phyloP scores from a whole-genome alignment of 2,113 vertebrate species.

The Pelusios castaneus region DNA sequence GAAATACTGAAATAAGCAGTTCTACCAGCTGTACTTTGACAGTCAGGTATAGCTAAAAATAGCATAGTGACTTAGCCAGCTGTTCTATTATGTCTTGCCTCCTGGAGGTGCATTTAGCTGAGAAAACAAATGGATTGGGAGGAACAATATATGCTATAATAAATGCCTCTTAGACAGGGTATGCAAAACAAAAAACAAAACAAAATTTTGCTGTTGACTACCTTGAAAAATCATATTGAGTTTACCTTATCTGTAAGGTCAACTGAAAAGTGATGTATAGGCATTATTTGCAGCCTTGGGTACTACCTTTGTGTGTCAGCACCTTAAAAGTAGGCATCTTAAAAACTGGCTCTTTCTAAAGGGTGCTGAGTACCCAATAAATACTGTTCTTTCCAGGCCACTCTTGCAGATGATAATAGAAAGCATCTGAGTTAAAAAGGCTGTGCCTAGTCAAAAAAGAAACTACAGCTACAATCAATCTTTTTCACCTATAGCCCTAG shows the following conservation, averaged over 20 bases:
- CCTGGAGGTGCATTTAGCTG: not conserved
- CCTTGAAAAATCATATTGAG: conserved; percentile 24
- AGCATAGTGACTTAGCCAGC: not conserved
- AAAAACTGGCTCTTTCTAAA: not conserved
- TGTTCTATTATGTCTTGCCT: not conserved
- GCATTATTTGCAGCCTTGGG: not conserved
- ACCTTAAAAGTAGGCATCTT: not conserved
- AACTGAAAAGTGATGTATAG: not conserved
- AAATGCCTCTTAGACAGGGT: not conserved
- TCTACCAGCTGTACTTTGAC: not conserved
- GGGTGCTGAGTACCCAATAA: not conserved
- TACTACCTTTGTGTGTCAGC: not conserved
- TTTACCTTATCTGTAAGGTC: rapidly evolving
- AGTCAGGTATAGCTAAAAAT: conserved; percentile 18
- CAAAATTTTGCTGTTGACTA: not conserved
- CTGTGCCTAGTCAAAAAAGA: not conserved
- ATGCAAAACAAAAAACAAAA: not conserved
- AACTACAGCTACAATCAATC: conserved; percentile 24
- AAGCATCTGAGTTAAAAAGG: not conserved
- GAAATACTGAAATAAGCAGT: conserved; percentile 16
- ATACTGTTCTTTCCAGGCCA: not conserved
- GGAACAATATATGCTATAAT: not conserved
- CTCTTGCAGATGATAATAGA: not conserved
- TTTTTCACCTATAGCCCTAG: conserved; percentile 18
- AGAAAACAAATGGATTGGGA: not conserved